These are phyloP conservation scores for Dynastes maya DNA, from an alignment of 2,888 invertebrate genomes.

Conservation along the genomic window DNA sequence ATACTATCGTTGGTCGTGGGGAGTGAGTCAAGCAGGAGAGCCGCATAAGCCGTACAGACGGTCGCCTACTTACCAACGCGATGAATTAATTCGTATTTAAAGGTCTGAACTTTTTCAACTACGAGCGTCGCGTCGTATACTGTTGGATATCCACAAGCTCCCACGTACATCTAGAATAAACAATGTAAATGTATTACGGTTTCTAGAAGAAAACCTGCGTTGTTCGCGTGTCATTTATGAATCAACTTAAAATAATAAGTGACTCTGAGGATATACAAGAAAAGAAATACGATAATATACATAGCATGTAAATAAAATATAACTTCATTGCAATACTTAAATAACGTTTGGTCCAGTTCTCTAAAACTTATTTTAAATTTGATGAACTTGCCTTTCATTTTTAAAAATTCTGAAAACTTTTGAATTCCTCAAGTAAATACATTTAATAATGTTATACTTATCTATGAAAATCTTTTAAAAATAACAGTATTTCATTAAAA, in stretches of 20 bases:
- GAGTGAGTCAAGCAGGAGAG: constrained; percentile 36
- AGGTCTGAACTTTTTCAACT: background rate
- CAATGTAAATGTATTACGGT: constrained; percentile 11
- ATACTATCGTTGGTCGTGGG: constrained; percentile 19
- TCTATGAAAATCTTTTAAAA: too few species aligned
- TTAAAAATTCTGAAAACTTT: too few species aligned
- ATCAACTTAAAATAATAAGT: background rate
- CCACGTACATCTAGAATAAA: constrained; percentile 4
- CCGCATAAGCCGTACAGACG: background rate
- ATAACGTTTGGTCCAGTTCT: too few species aligned
- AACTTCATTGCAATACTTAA: too few species aligned
- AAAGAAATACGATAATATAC: too few species aligned
- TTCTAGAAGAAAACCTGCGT: background rate
- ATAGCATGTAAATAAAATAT: too few species aligned
- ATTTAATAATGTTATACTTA: too few species aligned
- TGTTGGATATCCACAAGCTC: background rate
- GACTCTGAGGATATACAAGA: too few species aligned
- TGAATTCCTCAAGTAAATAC: too few species aligned
- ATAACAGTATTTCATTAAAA: too few species aligned
- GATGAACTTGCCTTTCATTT: too few species aligned
- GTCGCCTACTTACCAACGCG: constrained; percentile 29
- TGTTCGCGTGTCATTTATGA: background rate
- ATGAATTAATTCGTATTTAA: constrained; percentile 20
- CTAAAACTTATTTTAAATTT: too few species aligned
- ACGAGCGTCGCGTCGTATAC: background rate